Conservation (phyloP, 2,797 vertebrate species). For the Dermochelys coriacea region DNA sequence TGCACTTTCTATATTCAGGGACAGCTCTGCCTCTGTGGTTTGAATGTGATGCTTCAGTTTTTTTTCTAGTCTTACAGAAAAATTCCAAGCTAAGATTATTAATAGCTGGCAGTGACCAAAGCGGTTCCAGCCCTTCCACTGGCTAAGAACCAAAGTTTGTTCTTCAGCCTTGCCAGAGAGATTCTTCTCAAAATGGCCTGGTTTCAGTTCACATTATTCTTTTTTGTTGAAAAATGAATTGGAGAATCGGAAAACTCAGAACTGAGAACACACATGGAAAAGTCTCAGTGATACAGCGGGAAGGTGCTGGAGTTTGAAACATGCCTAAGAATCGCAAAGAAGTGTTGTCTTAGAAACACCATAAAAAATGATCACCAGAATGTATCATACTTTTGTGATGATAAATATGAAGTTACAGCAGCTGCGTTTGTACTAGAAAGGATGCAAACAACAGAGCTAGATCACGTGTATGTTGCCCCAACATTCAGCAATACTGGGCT, state of each 20-base stretch:
- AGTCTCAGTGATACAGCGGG: neutral
- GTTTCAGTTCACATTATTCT: neutral
- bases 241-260: neutral
- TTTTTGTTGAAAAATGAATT: neutral
- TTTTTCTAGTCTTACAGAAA: neutral
- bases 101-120: constrained; percentile 1
- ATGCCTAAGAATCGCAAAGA: neutral
- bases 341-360: neutral
- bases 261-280: neutral
- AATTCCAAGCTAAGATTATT: neutral
- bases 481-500: neutral
- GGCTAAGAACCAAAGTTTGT: neutral
- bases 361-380: neutral
- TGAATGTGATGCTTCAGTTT: neutral
- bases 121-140: constrained; percentile 14
- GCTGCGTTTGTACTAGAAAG: neutral
- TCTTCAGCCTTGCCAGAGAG: neutral
- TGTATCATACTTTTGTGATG: neutral
- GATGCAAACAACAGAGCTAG: neutral
- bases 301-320: neutral
- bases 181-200: neutral
- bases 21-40: neutral
- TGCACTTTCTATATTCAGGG: neutral
- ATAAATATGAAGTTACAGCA: too few species aligned
- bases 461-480: neutral